Evolutionary conservation across 64 coral and sea anemone genomes (phyloP), one percentile per base, ranked within the genome.

Genomic region (Catalaphyllia jardinei): DNA sequence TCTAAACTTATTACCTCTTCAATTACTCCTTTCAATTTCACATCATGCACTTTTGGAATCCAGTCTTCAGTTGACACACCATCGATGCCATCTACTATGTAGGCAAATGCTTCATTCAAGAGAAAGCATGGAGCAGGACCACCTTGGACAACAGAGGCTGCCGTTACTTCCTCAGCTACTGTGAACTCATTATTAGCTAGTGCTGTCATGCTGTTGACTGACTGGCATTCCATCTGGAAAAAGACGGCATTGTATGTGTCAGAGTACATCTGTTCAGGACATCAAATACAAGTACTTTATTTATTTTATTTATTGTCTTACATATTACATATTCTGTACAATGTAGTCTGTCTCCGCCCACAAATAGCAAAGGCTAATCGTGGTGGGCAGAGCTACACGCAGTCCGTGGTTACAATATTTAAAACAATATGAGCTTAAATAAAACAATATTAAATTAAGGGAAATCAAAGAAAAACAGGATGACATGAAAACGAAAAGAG

Each of bases 221-320:
- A 74, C 52, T 61, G 71, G 86, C 86, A 87, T 76, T 24, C 86
- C 86, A 35, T 87, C 52, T 87, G 71, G 86, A 75, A 87, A 87
- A 8, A 87, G 73, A n/a, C 55, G 71, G 0, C 31, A 31, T 71
- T 75, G 71, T n/a, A 75, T 75, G 14, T 60, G 73, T 33, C 24
- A 38, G 73, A 87, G 64, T 75, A 87, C 86, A 38, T 75, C 86
- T 87, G 86, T 87, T 75, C 75, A 78, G n/a, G n/a, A n/a, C n/a
- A n/a, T n/a, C n/a, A n/a, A n/a, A n/a, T n/a, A n/a, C n/a, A n/a
- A n/a, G n/a, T n/a, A n/a, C n/a, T n/a, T n/a, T n/a, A n/a, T n/a
- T n/a, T n/a, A n/a, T n/a, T n/a, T n/a, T n/a, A n/a, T n/a, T n/a
- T n/a, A n/a, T n/a, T n/a, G n/a, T n/a, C n/a, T n/a, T n/a, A n/a